These are phyloP conservation scores for Gnathonemus echidnorhynchus DNA, from an alignment of 2,113 vertebrate genomes.

Conservation along the genomic window DNA sequence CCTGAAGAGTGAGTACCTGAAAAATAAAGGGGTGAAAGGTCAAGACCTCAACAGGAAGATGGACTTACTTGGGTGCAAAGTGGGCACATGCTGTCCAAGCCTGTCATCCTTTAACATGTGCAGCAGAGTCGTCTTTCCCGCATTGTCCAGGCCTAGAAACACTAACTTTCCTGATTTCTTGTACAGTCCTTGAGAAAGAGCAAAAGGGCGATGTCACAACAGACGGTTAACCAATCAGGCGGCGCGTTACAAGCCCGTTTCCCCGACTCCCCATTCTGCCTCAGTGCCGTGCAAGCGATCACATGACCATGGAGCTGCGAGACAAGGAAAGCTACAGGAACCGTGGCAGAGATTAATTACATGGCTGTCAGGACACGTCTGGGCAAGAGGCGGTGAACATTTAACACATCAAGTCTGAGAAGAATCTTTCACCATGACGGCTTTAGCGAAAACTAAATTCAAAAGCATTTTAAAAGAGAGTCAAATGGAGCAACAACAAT, in stretches of 20 bases:
- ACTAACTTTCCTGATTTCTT: slow-evolving; percentile 98
- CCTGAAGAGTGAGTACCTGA: not conserved
- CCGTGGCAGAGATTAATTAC: not conserved
- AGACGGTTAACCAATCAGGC: not conserved
- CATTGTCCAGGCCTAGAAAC: slow-evolving; percentile 98
- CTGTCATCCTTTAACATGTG: slow-evolving; percentile 99
- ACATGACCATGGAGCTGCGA: not conserved
- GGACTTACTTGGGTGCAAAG: slow-evolving; percentile 92
- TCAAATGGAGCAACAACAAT: not conserved
- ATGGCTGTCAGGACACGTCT: not conserved
- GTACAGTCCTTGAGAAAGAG: slow-evolving; percentile 79
- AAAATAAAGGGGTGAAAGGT: not conserved
- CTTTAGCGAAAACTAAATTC: not conserved
- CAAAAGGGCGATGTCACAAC: slow-evolving; percentile 17
- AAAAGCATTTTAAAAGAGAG: not conserved
- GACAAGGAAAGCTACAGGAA: not conserved
- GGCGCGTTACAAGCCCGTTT: not conserved
- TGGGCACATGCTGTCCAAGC: slow-evolving; percentile 93
- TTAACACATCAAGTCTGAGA: not conserved
- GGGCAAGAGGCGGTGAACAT: not conserved
- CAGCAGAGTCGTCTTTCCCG: slow-evolving; percentile 93
- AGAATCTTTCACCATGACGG: not conserved
- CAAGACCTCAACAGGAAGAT: not conserved
- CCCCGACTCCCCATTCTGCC: not conserved
- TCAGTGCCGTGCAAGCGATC: not conserved